Percentiles rank a stretch among this genome's conserved stretches.
These are phyloP conservation scores for Drosophila sp. DNA, from an alignment of 1,140 invertebrate genomes.

Conservation along the genomic window DNA sequence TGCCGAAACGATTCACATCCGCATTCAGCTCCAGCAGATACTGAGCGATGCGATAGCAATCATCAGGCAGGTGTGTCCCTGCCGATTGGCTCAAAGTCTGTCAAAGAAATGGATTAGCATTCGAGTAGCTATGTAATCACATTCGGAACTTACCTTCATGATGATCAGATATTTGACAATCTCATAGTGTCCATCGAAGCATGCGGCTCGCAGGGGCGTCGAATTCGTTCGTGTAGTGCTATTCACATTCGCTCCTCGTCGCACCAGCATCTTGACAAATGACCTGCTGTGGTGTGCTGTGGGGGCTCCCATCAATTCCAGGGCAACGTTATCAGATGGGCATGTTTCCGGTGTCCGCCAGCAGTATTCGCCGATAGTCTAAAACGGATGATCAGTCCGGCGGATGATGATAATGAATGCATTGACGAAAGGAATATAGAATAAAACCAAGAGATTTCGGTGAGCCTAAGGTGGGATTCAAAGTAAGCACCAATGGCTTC, in stretches of 20 bases:
- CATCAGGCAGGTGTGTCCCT: conserved; percentile 98
- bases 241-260: conserved; percentile 93
- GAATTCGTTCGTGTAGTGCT: conserved; percentile 95
- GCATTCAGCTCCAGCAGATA: conserved; percentile 93
- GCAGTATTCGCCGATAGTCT: conserved; percentile 79
- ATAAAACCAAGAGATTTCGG: conserved; percentile 18
- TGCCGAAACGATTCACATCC: conserved; percentile 95
- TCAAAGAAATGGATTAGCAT: neutral
- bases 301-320: no score
- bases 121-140: no score
- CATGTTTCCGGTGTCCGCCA: no score
- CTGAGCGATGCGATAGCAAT: conserved; percentile 94
- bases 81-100: conserved; percentile 95
- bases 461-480: neutral
- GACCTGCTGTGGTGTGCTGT: conserved; percentile 88
- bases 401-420: conserved; percentile 59
- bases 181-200: conserved; percentile 96
- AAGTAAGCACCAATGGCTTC: neutral
- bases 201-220: conserved; percentile 94
- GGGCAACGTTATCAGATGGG: no score
- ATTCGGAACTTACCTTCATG: conserved; percentile 88
- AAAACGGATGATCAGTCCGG: conserved; percentile 69
- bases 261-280: conserved; percentile 93
- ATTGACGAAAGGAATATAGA: conserved; percentile 22
- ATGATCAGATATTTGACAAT: conserved; percentile 94